Conservation (phyloP, 2,888 invertebrate genomes). For the Caenorhabditis sp. region DNA sequence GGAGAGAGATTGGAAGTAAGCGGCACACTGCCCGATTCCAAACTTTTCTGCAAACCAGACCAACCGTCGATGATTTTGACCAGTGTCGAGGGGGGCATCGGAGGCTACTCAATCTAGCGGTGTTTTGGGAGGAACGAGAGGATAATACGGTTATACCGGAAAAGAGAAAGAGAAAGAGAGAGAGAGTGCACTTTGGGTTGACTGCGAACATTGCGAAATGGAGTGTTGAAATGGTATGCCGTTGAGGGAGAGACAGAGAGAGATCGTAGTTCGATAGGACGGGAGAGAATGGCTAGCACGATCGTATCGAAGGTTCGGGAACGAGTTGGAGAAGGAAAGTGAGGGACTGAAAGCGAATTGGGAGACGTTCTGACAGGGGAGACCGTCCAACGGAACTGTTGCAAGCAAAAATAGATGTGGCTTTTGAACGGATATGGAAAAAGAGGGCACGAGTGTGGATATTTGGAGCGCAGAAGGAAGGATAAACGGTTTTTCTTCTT, state of each 20-base stretch:
- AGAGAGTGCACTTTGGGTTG: conserved; percentile 37
- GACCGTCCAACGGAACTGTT: not conserved
- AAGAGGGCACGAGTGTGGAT: conserved; percentile 22
- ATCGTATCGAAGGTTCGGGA: conserved; percentile 29
- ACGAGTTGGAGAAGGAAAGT: conserved; percentile 36
- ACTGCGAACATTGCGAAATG: conserved; percentile 20
- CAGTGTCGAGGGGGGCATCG: too few species aligned
- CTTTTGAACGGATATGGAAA: conserved; percentile 18
- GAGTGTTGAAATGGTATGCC: conserved; percentile 33
- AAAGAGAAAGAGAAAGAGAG: conserved; percentile 4
- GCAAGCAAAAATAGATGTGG: too few species aligned
- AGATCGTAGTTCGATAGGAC: conserved; percentile 31
- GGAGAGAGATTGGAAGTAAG: conserved; percentile 14
- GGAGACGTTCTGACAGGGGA: not conserved
- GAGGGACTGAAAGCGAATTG: conserved; percentile 5
- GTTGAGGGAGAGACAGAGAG: not conserved
- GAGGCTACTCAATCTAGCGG: too few species aligned
- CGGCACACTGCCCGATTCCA: conserved; percentile 13
- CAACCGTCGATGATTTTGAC: conserved; percentile 1
- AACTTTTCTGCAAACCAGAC: conserved; percentile 32
- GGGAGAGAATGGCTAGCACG: conserved; percentile 41
- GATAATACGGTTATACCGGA: conserved; percentile 32
- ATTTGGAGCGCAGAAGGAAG: conserved; percentile 22
- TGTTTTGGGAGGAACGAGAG: not conserved
- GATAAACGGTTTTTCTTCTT: conserved; percentile 38